These are phyloP conservation scores for Palythoa heliodiscus DNA, from an alignment of 92 coral and sea anemone genomes.

Conservation along the genomic window DNA sequence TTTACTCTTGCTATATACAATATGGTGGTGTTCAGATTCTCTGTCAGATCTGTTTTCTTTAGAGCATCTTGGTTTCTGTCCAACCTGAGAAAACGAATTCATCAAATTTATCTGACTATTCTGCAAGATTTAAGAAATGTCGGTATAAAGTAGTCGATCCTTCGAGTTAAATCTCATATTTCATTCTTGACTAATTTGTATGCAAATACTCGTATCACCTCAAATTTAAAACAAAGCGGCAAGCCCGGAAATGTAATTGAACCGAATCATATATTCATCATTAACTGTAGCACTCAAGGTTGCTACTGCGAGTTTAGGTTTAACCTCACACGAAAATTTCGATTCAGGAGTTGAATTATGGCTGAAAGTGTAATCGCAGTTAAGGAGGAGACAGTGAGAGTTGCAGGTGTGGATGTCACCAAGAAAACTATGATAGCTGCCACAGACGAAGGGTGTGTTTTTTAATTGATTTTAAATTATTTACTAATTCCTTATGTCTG, in stretches of 20 bases:
- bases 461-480: not conserved
- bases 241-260: not conserved
- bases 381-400: not conserved
- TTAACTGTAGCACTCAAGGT: not conserved
- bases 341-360: not conserved
- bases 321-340: not conserved
- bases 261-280: not conserved
- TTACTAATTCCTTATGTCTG: not conserved
- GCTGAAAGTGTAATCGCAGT: not conserved
- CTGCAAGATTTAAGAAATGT: no score
- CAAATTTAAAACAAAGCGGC: not conserved
- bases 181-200: no score
- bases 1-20: no score
- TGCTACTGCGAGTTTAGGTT: not conserved
- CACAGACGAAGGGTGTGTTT: constrained; percentile 2
- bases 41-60: no score
- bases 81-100: no score
- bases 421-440: constrained; percentile 18
- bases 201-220: no score
- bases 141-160: no score
- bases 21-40: no score
- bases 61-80: no score
- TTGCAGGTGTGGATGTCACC: constrained; percentile 4
- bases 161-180: no score
- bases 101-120: no score